A percentile compares a stretch with the other conserved stretches of the same genome.
Conservation (phyloP, 2,888 invertebrate species). For the Eupithecia subumbrata region DNA sequence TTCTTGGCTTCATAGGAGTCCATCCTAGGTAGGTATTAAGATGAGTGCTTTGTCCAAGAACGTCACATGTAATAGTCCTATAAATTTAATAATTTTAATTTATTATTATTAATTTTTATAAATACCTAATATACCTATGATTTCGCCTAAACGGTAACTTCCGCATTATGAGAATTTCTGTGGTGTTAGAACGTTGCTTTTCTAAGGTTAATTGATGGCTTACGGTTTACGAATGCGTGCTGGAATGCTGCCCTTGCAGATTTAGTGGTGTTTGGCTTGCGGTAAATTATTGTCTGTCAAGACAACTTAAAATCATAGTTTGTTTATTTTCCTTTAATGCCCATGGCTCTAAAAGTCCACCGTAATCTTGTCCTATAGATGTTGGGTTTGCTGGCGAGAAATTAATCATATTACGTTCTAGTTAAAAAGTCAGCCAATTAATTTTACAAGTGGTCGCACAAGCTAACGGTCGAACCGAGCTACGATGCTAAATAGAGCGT, state of each 20-base stretch:
- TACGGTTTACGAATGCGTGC: conserved; percentile 69
- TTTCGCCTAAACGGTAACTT: conserved; percentile 48
- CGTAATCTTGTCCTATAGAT: conserved; percentile 12
- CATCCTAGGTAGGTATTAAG: conserved; percentile 29
- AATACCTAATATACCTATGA: conserved; percentile 26
- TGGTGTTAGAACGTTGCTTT: conserved; percentile 51
- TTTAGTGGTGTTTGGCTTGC: conserved; percentile 63
- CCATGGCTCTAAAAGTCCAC: not conserved
- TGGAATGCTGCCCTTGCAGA: conserved; percentile 75
- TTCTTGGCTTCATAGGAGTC: conserved; percentile 22
- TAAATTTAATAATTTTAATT: not conserved
- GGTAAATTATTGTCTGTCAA: conserved; percentile 58
- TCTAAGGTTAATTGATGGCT: conserved; percentile 71
- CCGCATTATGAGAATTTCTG: conserved; percentile 56
- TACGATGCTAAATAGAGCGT: conserved; percentile 45
- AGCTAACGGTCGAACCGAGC: conserved; percentile 46
- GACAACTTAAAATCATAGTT: not conserved
- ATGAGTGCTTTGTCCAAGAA: conserved; percentile 37
- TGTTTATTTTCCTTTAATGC: not conserved
- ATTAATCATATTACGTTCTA: conserved; percentile 35
- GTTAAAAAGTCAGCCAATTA: conserved; percentile 45
- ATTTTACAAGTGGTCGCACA: conserved; percentile 45
- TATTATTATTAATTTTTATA: conserved; percentile 29
- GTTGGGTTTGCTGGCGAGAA: conserved; percentile 30
- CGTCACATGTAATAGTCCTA: conserved; percentile 23